Evolutionary conservation across 2,888 invertebrate species (phyloP), one percentile per base, ranked within the genome.

Genomic region (Brenthis ino): DNA sequence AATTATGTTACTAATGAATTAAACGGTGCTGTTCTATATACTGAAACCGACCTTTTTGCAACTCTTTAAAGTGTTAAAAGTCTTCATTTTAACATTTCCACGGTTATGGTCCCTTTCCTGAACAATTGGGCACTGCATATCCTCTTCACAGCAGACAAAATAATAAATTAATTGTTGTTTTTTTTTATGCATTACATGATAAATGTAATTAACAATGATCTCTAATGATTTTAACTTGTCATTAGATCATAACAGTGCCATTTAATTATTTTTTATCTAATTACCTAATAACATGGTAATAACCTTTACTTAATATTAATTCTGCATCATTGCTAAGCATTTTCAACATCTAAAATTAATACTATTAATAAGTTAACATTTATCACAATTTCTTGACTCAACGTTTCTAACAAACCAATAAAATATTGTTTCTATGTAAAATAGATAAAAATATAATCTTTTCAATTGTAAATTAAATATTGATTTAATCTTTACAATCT

Each of bases 121-220:
- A 82, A 85, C 87, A 81, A 91, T 80, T 77, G 88, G 89, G 90
- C 89, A 90, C 91, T 91, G 90, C 92, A 91, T 92, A 84, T 88
- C 88, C 85, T 88, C 91, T 91, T 91, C 85, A 86, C 76, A 82
- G 80, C 80, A 79, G 79, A 87, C 85, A 88, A 88, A 88, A 86
- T 76, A 85, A 79, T 81, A 68, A 70, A 77, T 76, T 77, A 77
- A 69, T 76, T 65, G 37, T 60, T 58, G 53, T 63, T 68, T 58
- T 16, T 58, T 16, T 65, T 67, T 20, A 72, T 37, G 37, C 20
- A 54, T 63, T 24, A 53, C 8, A 4, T 24, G 37, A 63, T 37
- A 54, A 20, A 54, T 24, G 24, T 63, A 54, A 43, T 63, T 63
- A 54, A 20, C 53, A 48, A 60, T 60, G 47, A 55, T 16, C 50